Percentiles rank a stretch among this genome's conserved stretches.
Evolutionary conservation across 2,113 vertebrate genomes (phyloP).

Genomic region (Cavia porcellus): DNA sequence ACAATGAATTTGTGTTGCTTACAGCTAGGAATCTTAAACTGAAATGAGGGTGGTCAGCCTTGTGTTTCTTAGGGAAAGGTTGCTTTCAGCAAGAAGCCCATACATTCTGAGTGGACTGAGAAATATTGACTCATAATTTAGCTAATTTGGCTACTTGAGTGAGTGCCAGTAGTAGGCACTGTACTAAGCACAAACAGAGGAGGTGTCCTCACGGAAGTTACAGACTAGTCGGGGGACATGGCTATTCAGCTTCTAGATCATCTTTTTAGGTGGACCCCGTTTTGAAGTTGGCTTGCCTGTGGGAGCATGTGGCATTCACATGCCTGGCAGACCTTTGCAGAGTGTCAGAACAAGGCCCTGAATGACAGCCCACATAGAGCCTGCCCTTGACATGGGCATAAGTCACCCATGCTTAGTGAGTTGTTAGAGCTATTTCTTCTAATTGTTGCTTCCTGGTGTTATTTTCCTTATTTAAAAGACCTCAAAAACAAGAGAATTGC

Average conservation of each 20-base stretch:
- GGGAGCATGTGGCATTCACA: not conserved
- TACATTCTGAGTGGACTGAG: not conserved
- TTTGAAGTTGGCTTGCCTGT: not conserved
- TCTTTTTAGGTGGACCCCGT: not conserved
- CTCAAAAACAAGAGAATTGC: slow-evolving; percentile 42
- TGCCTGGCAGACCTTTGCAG: not conserved
- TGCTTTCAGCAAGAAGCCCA: not conserved
- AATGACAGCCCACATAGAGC: not conserved
- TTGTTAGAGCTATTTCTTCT: slow-evolving; percentile 35
- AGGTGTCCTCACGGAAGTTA: not conserved
- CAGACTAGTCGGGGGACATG: not conserved
- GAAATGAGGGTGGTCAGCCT: not conserved
- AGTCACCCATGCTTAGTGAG: slow-evolving; percentile 3
- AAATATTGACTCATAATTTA: not conserved
- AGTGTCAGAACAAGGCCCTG: not conserved
- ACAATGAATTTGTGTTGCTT: not conserved
- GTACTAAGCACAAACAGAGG: not conserved
- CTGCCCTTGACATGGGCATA: not conserved
- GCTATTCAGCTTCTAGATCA: not conserved
- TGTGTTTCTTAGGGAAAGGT: not conserved
- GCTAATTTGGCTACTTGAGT: not conserved
- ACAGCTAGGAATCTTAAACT: not conserved
- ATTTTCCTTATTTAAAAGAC: slow-evolving; percentile 66
- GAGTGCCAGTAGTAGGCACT: not conserved
- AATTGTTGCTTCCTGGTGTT: slow-evolving; percentile 72